Conservation (phyloP, 1,140 invertebrate species). For the Holotrichia oblita region DNA sequence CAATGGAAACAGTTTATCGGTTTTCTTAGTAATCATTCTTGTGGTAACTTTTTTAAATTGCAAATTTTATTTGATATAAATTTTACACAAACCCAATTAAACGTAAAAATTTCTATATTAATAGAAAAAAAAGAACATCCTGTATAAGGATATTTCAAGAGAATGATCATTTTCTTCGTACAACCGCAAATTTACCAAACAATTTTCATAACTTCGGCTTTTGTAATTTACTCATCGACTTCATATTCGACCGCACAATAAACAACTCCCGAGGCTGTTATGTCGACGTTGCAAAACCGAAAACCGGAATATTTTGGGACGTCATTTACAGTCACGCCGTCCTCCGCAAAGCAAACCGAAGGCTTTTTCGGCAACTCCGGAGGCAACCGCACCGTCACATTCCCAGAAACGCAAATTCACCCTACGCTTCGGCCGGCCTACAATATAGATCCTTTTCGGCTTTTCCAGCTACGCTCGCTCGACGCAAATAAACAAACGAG, state of each 20-base stretch:
- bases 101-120: too few species aligned
- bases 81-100: too few species aligned
- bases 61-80: too few species aligned
- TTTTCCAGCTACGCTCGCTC: background rate
- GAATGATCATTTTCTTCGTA: too few species aligned
- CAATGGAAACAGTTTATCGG: too few species aligned
- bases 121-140: too few species aligned
- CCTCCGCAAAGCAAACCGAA: background rate
- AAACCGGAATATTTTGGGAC: background rate
- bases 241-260: conserved; percentile 2
- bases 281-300: background rate
- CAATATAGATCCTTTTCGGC: background rate
- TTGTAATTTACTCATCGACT: background rate
- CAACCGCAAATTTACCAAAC: too few species aligned
- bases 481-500: conserved; percentile 1
- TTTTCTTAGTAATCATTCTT: too few species aligned
- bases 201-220: too few species aligned
- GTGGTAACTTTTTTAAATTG: too few species aligned
- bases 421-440: background rate
- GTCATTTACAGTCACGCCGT: background rate
- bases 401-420: conserved; percentile 56
- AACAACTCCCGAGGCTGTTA: background rate
- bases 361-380: background rate
- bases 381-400: conserved; percentile 60
- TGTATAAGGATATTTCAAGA: too few species aligned